A percentile compares a stretch with the other conserved stretches of the same genome.
Evolutionary conservation across 2,113 vertebrate genomes (phyloP).

Genomic region (Platysternon megacephalum): DNA sequence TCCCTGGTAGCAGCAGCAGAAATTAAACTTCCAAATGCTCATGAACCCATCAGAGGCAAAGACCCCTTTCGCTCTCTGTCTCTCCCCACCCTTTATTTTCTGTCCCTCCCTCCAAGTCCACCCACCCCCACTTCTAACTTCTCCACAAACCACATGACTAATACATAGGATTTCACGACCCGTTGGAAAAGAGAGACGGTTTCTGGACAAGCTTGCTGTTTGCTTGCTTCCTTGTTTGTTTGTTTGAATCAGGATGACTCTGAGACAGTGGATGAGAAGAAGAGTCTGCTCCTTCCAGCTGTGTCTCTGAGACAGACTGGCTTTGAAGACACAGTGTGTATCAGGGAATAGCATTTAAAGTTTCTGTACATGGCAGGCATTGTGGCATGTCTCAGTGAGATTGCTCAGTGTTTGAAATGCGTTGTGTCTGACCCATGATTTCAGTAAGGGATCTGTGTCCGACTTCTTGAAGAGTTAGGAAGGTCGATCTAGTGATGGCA

Average conservation of each 20-base stretch:
- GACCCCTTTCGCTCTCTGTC: background rate
- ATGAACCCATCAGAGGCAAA: slow-evolving; percentile 2
- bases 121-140: slow-evolving; percentile 39
- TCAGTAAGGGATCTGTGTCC: rapidly evolving
- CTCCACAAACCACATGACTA: background rate
- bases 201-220: background rate
- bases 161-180: background rate
- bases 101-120: background rate
- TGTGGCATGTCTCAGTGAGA: background rate
- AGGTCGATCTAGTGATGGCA: background rate
- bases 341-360: background rate
- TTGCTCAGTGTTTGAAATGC: background rate
- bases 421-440: rapidly evolving
- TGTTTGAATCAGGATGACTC: background rate
- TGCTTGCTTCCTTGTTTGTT: background rate
- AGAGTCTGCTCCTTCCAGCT: background rate
- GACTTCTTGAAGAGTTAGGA: background rate
- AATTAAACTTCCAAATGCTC: slow-evolving; percentile 20
- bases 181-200: background rate
- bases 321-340: background rate
- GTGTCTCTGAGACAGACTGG: background rate
- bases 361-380: background rate
- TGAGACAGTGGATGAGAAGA: background rate
- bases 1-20: slow-evolving; percentile 27
- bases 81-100: slow-evolving; percentile 3